These are phyloP conservation scores for Halictus ligatus DNA, from an alignment of 2,888 invertebrate genomes.

Conservation along the genomic window DNA sequence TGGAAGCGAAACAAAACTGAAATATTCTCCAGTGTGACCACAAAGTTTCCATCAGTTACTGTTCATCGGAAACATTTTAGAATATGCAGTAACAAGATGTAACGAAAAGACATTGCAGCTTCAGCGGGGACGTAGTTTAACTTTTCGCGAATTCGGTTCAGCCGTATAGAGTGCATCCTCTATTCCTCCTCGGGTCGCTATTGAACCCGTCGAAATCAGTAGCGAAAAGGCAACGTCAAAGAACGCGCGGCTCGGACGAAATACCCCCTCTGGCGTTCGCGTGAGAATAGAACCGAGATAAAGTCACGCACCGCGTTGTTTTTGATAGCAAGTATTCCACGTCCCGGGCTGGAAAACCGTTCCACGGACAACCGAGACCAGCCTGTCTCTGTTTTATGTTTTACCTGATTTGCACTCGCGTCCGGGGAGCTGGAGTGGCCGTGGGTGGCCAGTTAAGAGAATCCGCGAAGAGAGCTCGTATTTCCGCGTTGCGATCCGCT, in stretches of 20 bases:
- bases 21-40: too few species aligned
- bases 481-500: slow-evolving; percentile 4
- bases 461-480: slow-evolving; percentile 23
- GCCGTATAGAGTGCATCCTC: neutral
- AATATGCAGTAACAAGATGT: neutral
- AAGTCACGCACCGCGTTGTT: slow-evolving; percentile 44
- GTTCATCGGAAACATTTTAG: too few species aligned
- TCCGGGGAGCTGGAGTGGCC: slow-evolving; percentile 11
- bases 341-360: slow-evolving; percentile 5
- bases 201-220: neutral
- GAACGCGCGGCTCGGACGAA: neutral
- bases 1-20: too few species aligned
- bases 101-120: neutral
- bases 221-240: neutral
- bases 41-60: too few species aligned
- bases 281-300: neutral
- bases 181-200: neutral
- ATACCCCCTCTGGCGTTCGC: neutral
- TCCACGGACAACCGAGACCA: neutral
- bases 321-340: slow-evolving; percentile 53
- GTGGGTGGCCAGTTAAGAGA: slow-evolving; percentile 39
- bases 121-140: neutral
- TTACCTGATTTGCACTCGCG: slow-evolving; percentile 26
- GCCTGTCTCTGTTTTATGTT: slow-evolving; percentile 45
- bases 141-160: neutral